Evolutionary conservation across 2,113 vertebrate species (phyloP).

Genomic region (Sclerurus mexicanus): DNA sequence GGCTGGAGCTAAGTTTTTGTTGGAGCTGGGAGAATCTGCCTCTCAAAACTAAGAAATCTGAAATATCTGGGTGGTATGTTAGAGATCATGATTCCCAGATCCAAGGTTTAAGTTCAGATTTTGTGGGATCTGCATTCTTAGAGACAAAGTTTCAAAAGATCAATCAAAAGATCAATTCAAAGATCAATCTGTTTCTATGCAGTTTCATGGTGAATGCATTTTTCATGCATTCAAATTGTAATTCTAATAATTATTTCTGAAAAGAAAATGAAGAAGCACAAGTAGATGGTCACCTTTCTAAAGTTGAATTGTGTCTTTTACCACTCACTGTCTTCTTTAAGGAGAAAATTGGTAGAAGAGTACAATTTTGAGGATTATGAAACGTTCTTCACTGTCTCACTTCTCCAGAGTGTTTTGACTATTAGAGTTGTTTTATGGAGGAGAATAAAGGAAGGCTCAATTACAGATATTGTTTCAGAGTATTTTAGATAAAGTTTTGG

Average conservation of each 20-base stretch:
- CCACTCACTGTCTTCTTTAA: not conserved
- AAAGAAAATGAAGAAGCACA: not conserved
- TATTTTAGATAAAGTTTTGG: not conserved
- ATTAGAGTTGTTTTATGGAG: not conserved
- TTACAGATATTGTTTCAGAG: not conserved
- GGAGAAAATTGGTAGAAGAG: not conserved
- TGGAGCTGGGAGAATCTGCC: not conserved
- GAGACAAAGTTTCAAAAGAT: not conserved
- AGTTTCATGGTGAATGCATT: not conserved
- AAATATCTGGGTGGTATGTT: not conserved
- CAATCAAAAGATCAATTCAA: no score
- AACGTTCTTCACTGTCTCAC: not conserved
- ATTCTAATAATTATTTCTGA: not conserved
- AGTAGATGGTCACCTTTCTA: not conserved
- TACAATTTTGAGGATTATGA: not conserved
- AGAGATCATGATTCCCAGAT: not conserved
- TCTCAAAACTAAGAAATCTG: not conserved
- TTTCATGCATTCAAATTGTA: not conserved
- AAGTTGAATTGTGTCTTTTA: not conserved
- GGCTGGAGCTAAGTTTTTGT: not conserved
- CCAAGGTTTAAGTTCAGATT: not conserved
- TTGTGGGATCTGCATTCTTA: not conserved
- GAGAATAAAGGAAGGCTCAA: not conserved
- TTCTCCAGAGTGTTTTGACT: not conserved
- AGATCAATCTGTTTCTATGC: not conserved